Evolutionary conservation across 1,140 invertebrate genomes (phyloP), one percentile per base, ranked within the genome.

Genomic region (Euschistus heros): DNA sequence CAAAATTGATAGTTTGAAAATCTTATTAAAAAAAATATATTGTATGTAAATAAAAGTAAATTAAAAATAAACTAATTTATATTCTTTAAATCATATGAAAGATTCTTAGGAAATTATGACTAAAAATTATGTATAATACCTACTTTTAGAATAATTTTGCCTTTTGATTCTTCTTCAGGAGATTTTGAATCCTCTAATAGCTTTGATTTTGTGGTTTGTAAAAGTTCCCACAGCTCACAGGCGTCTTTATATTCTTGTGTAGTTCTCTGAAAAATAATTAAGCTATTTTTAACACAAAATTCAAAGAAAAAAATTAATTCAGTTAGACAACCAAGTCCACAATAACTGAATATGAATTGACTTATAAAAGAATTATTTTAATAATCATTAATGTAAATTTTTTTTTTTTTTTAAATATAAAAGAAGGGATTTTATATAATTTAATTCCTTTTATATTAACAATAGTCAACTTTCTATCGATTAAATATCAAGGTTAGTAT

Each of bases 191-290:
- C 73, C 67, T 82, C 80, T 37, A 78, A 68, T 18, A 81, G 73
- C 68, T 75, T 75, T 73, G 77, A 75, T 74, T 84, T 76, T 47
- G 75, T 82, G 66, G 79, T 80, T 55, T 76, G 73, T 70, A 88
- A 95, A 18, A 96, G 77, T 59, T 94, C 92, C 89, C 88, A 92
- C n/a, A 97, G 74, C 64, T 93, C 87, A 70, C 81, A 82, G 0
- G 94, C 94, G 81, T 97, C 94, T 78, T 90, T 89, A 75, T 92
- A 89, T 76, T 97, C 94, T 64, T 84, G 82, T 13, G 86, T 85
- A 62, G 84, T 87, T 63, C 86, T 82, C 79, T 93, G 68, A 64
- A 72, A 70, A 65, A 27, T 57, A 24, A 60, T 60, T 10, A n/a
- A n/a, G n/a, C n/a, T n/a, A n/a, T n/a, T 59, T 26, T 26, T 46